Evolutionary conservation across 2,113 vertebrate genomes (phyloP).

Genomic region (Syngnathus scovelli): DNA sequence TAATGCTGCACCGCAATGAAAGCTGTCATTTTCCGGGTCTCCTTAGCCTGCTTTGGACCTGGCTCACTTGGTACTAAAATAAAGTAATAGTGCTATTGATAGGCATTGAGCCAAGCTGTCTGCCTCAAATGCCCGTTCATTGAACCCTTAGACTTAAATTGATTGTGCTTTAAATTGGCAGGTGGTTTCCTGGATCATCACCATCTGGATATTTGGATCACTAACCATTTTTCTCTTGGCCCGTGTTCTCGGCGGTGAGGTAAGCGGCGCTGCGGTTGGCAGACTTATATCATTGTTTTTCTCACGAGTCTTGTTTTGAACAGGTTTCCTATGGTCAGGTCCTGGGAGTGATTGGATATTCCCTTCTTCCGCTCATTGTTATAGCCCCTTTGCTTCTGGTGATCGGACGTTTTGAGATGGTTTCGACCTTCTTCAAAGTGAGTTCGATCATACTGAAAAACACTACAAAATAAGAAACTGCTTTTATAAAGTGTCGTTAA

Average conservation of each 20-base stretch:
- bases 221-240: slow-evolving; percentile 95
- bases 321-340: slow-evolving; percentile 97
- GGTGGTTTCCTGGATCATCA: slow-evolving; percentile 99
- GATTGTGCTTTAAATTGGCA: slow-evolving; percentile 29
- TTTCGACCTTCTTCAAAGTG: slow-evolving; percentile 93
- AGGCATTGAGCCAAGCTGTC: background rate
- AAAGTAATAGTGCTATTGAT: background rate
- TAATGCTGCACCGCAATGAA: background rate
- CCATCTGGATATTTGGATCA: slow-evolving; percentile 99
- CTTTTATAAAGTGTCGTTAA: too few relatives aligned
- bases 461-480: too few relatives aligned
- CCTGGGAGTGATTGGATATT: slow-evolving; percentile 97
- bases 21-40: too few relatives aligned
- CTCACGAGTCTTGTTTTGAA: slow-evolving; percentile 3
- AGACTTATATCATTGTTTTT: background rate
- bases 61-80: too few relatives aligned
- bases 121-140: background rate
- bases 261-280: slow-evolving; percentile 56
- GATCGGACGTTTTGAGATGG: slow-evolving; percentile 87
- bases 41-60: too few relatives aligned
- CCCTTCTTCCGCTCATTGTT: slow-evolving; percentile 94
- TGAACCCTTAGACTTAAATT: background rate
- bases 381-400: slow-evolving; percentile 90
- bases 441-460: slow-evolving; percentile 43
- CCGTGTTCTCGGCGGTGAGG: slow-evolving; percentile 96